Conservation (phyloP, 2,888 invertebrate species). For the Drosophila subquinaria region DNA sequence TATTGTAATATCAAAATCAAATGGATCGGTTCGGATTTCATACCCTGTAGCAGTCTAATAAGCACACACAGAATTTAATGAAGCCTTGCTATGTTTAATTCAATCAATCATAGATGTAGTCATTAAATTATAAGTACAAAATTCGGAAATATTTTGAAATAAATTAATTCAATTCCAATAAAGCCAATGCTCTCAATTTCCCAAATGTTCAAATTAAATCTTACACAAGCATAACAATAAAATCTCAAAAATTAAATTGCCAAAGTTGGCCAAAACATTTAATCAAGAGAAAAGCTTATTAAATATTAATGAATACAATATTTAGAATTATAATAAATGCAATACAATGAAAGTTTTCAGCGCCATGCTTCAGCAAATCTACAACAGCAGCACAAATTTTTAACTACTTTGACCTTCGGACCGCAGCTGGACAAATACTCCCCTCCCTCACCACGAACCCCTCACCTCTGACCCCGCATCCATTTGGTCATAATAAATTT, state of each 20-base stretch:
- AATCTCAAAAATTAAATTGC: not conserved
- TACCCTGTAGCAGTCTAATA: too few relatives aligned
- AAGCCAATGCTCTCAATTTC: not conserved
- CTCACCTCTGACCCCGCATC: not conserved
- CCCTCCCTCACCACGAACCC: not conserved
- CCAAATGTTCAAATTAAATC: not conserved
- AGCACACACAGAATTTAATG: too few relatives aligned
- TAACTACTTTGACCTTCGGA: constrained; percentile 74
- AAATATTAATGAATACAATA: constrained; percentile 63
- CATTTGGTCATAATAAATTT: constrained; percentile 70
- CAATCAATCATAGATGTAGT: too few relatives aligned
- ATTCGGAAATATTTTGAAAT: not conserved
- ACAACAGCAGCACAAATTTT: constrained; percentile 63
- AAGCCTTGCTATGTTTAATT: too few relatives aligned
- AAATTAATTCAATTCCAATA: not conserved
- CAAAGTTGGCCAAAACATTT: constrained; percentile 20
- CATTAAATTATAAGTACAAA: not conserved
- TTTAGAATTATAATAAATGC: constrained; percentile 48
- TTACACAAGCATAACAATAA: not conserved
- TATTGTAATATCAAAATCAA: too few relatives aligned
- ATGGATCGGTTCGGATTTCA: too few relatives aligned
- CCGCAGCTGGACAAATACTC: constrained; percentile 41
- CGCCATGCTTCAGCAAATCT: constrained; percentile 59
- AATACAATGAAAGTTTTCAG: constrained; percentile 47
- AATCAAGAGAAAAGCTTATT: constrained; percentile 55